Evolutionary conservation across 2,797 vertebrate genomes (phyloP).

Genomic region (Hydrolagus colliei): DNA sequence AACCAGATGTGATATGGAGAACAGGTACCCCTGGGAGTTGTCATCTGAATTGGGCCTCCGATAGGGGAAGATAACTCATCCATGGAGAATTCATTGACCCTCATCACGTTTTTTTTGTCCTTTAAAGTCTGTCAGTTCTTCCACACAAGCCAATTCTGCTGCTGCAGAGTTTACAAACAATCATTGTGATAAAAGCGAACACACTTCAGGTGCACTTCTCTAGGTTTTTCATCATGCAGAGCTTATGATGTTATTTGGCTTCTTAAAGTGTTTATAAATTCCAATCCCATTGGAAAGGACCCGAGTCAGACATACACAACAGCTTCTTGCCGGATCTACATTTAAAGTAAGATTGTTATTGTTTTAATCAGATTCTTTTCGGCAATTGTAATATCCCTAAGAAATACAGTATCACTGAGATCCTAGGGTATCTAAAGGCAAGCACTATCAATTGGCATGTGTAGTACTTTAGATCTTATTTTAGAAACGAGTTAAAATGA

Average conservation of each 20-base stretch:
- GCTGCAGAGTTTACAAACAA: slow-evolving; percentile 10
- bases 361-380: not conserved
- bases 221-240: not conserved
- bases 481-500: no score
- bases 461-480: not conserved
- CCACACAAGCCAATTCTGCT: slow-evolving; percentile 17
- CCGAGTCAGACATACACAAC: not conserved
- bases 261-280: slow-evolving; percentile 11
- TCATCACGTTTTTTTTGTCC: slow-evolving; percentile 29
- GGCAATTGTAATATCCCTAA: not conserved
- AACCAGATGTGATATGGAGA: slow-evolving; percentile 32
- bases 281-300: not conserved
- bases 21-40: slow-evolving; percentile 32
- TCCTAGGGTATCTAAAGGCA: not conserved
- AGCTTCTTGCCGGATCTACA: not conserved
- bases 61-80: slow-evolving; percentile 30
- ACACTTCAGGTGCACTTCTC: slow-evolving; percentile 13
- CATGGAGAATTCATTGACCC: slow-evolving; percentile 32
- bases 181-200: not conserved
- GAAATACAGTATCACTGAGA: not conserved
- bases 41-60: slow-evolving; percentile 29
- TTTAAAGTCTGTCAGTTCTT: slow-evolving; percentile 28
- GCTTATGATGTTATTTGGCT: not conserved
- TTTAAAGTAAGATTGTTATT: not conserved
- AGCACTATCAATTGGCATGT: not conserved